Evolutionary conservation across 53 echinoderm and acorn worm species (phyloP).

Genomic region (Hippasteria phrygiana): DNA sequence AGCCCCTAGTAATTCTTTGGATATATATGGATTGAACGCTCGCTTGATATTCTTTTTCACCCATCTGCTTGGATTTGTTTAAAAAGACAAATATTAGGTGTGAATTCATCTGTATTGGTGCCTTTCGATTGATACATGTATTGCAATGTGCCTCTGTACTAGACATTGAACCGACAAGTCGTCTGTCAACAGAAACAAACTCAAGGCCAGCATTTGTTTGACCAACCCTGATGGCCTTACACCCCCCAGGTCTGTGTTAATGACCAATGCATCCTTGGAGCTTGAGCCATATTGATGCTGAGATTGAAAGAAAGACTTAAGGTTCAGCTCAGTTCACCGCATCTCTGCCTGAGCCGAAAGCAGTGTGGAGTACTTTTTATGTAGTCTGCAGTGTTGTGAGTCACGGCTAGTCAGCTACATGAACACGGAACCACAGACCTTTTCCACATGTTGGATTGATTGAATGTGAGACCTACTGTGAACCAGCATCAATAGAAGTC

Average conservation of each 20-base stretch:
- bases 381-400: too few relatives aligned
- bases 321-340: too few relatives aligned
- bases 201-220: constrained; percentile 23
- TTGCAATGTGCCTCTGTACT: background rate
- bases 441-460: background rate
- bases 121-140: background rate
- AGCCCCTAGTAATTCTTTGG: too few relatives aligned
- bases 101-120: background rate
- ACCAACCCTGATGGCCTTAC: background rate
- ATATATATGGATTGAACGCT: background rate
- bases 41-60: too few relatives aligned
- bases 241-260: constrained; percentile 4
- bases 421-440: background rate
- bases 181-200: background rate
- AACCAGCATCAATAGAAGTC: background rate
- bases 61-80: too few relatives aligned
- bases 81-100: too few relatives aligned
- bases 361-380: too few relatives aligned
- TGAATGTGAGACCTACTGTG: background rate
- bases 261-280: constrained; percentile 24
- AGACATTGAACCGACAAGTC: constrained; percentile 8
- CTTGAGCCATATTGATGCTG: background rate
- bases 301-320: background rate
- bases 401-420: too few relatives aligned
- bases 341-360: too few relatives aligned